Base-by-base conservation (phyloP, 1,140 invertebrate genomes). In the Psilanteris sp. region DNA sequence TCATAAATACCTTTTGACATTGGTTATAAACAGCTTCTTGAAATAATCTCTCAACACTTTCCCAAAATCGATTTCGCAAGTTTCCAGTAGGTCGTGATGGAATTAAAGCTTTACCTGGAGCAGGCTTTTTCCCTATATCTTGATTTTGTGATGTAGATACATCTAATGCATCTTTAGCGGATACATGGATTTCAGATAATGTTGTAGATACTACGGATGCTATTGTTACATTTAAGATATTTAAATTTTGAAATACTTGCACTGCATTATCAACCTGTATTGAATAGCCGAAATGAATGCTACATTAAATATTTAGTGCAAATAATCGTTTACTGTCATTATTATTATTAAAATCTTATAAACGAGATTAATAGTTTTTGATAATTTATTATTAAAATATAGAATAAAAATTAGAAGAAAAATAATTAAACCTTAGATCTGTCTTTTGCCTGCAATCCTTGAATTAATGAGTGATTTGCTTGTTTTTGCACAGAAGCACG, bases 31-130 rank as follows among this genome's bases (percentile, higher is more conserved):
- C 91, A 50, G 90, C 90, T 54, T 93, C 91, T 70, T 94, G 93
- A 81, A 94, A 92, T 11, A 94, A 80, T 83, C 92, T 92, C 86
- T 96, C 94, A 78, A 96, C 89, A 74, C 93, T 94, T 64, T 91
- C 91, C 94, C 95, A 96, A 20, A 96, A 89, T 71, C 91, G 91
- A 27, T 91, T 91, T 26, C 94, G 86, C 76, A 95, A 93, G 75
- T 92, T 91, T 78, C 93, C 91, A 4, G 93, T 92, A 52, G 93
- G 91, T 29, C 90, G 90, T 24, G 89, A 91, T 1, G 93, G 91
- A 61, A 95, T 86, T 11, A 90, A 88, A 2, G 92, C 91, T 83
- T 92, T 89, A 2, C 94, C 94, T 1, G 94, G 94, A n/a, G 90
- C 92, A 15, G 86, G 85, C 80, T 87, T 88, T 54, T 80, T 87